Evolutionary conservation across 2,113 vertebrate species (phyloP), one percentile per base, ranked within the genome.

Genomic region (Oncorhynchus kisutch): DNA sequence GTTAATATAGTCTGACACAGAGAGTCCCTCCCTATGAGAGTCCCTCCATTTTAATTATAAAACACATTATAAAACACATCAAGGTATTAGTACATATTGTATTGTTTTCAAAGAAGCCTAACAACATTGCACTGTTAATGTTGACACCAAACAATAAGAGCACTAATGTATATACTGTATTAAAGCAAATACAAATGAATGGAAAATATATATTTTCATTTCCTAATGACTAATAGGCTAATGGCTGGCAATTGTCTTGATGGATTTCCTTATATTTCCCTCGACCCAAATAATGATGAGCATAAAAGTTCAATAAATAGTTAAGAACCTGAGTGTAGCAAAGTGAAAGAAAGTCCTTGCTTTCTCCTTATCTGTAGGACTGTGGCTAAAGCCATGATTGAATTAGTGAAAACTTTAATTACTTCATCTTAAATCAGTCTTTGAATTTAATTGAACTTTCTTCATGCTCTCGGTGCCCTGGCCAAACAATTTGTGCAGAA

Each of bases 391-490:
- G 86, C 90, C 90, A 90, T 92, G 93, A 93, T 94, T 95, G 94
- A 95, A 97, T 95, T 95, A 94, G 89, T 92, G 92, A 92, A 92
- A 92, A 92, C 92, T 93, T 95, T 94, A 96, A 95, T 95, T 94
- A 94, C 92, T 86, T 91, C 92, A 93, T 92, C 90, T 95, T 94
- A 95, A 94, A 94, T 94, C 93, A 22, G 68, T 39, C 68, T 48
- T 69, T 70, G 29, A 70, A 48, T 95, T 93, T 93, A 95, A 95
- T 93, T 94, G 94, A 95, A 95, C 93, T 95, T 94, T 22, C 91
- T 96, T 94, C 92, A 94, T 95, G 94, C 93, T 94, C 90, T 88
- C 92, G 92, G 92, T 92, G 93, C 92, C 91, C 94, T 93, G 93
- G 92, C 92, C 94, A 94, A 96, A 95, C 92, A 95, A 94, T 95